A percentile compares a stretch with the other conserved stretches of the same genome.
Conservation (phyloP, 2,113 vertebrate species). For the Blennius ocellaris region DNA sequence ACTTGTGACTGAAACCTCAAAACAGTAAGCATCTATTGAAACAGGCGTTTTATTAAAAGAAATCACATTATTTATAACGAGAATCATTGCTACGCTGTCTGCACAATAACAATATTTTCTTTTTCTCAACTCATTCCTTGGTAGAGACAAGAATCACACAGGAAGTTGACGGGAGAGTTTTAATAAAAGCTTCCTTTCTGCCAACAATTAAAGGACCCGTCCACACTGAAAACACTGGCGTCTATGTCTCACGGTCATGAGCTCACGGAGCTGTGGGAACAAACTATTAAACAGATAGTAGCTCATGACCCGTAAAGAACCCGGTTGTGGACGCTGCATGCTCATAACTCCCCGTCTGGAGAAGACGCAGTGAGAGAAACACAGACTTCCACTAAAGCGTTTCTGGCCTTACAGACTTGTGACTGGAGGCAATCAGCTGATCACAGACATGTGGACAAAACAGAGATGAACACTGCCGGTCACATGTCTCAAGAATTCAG, state of each 20-base stretch:
- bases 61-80: background rate
- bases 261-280: conserved; percentile 37
- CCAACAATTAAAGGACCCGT: conserved; percentile 7
- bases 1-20: too few species aligned
- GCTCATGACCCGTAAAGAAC: conserved; percentile 19
- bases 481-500: conserved; percentile 72
- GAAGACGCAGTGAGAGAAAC: background rate
- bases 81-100: too few species aligned
- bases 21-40: too few species aligned
- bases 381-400: conserved; percentile 11
- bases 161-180: background rate
- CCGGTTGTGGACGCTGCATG: conserved; percentile 8
- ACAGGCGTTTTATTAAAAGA: background rate
- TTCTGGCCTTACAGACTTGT: conserved; percentile 34
- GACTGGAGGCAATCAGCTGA: conserved; percentile 71
- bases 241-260: conserved; percentile 42
- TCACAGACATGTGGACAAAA: conserved; percentile 67
- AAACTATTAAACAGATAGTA: conserved; percentile 2
- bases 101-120: too few species aligned
- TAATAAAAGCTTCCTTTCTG: background rate
- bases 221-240: conserved; percentile 38
- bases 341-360: background rate
- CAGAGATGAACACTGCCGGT: conserved; percentile 57
- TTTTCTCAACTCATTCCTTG: background rate
- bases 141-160: background rate